phyloP scores from a whole-genome alignment of 2,888 invertebrate species.

The Andrena praecox region DNA sequence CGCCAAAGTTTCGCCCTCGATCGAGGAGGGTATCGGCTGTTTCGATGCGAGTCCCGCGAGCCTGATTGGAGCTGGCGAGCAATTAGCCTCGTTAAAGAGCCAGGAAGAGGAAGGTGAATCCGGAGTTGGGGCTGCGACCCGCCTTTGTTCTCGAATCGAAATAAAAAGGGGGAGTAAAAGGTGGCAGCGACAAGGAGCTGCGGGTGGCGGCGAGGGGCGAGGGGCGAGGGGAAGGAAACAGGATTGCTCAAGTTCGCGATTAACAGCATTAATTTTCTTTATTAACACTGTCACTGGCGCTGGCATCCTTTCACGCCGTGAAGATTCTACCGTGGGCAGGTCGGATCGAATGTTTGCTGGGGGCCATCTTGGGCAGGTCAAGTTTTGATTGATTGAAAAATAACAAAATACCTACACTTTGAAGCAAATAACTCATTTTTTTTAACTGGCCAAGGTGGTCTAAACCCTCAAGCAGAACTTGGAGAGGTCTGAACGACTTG shows the following conservation, averaged over 20 bases:
- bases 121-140: conserved; percentile 23
- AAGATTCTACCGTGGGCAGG: too few species aligned
- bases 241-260: conserved; percentile 60
- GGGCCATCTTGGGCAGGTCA: too few species aligned
- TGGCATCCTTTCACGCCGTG: too few species aligned
- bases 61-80: conserved; percentile 62
- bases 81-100: conserved; percentile 70
- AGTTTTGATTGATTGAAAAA: too few species aligned
- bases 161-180: conserved; percentile 23
- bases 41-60: conserved; percentile 59
- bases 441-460: too few species aligned
- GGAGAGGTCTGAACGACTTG: too few species aligned
- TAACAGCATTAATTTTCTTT: conserved; percentile 79
- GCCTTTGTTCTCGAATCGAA: conserved; percentile 56
- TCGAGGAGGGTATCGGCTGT: conserved; percentile 38
- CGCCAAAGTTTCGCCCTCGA: conserved; percentile 43
- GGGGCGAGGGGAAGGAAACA: not conserved
- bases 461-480: too few species aligned
- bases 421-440: too few species aligned
- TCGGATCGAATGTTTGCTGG: too few species aligned
- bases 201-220: conserved; percentile 4
- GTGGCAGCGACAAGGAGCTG: conserved; percentile 42
- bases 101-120: conserved; percentile 22
- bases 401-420: too few species aligned
- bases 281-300: conserved; percentile 70